A percentile compares a stretch with the other conserved stretches of the same genome.
phyloP scores from a whole-genome alignment of 2,113 vertebrate species.

The Hemicordylus capensis region DNA sequence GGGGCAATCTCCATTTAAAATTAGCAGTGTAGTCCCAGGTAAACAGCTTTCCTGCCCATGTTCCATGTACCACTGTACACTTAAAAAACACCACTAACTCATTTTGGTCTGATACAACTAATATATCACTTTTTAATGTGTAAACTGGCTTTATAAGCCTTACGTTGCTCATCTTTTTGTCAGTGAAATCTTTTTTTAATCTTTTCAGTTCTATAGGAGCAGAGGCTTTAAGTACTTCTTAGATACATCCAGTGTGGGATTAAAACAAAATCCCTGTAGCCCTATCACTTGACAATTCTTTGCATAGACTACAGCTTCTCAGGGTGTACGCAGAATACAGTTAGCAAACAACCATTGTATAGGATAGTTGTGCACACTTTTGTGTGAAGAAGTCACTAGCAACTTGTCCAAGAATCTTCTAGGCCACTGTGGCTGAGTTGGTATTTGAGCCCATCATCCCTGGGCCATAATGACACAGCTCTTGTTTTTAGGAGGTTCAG shows the following conservation, averaged over 20 bases:
- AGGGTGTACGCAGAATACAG: no score
- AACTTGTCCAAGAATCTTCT: not conserved
- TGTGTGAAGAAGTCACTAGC: not conserved
- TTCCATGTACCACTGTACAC: not conserved
- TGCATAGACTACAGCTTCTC: no score
- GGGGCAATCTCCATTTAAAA: not conserved
- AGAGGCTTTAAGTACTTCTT: no score
- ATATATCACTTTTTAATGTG: conserved; percentile 33
- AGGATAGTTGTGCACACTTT: no score
- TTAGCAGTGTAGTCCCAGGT: not conserved
- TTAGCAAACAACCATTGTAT: no score
- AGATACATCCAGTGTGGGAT: no score
- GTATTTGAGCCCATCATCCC: no score
- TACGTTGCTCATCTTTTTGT: not conserved
- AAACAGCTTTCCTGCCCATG: not conserved
- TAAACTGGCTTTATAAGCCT: conserved; percentile 4
- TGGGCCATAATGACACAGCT: no score
- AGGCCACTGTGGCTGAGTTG: not conserved
- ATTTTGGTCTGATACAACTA: conserved; percentile 8
- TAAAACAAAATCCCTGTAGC: not conserved
- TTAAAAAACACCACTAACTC: conserved; percentile 20
- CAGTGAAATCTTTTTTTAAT: not conserved
- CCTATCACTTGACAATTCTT: not conserved
- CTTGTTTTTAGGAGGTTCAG: not conserved
- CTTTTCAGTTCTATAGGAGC: not conserved